phyloP scores from a whole-genome alignment of 2,797 vertebrate species.

The Melanotaenia parkinsoni region DNA sequence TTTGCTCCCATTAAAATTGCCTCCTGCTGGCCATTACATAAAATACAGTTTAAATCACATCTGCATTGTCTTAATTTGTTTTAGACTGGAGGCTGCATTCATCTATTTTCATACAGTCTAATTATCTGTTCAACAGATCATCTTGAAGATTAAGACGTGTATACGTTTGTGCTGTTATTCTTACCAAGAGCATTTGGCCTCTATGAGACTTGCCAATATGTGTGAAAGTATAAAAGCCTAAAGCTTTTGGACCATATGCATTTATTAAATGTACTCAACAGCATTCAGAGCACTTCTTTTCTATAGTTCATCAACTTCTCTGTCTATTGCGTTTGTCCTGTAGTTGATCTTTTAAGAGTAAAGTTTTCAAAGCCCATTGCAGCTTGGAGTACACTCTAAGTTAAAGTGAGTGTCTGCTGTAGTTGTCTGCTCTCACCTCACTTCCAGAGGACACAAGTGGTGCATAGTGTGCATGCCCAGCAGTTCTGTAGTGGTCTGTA shows the following conservation, averaged over 20 bases:
- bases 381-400: constrained; percentile 55
- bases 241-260: constrained; percentile 15
- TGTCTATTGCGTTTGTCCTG: constrained; percentile 11
- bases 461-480: constrained; percentile 44
- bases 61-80: not conserved
- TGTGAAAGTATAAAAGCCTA: constrained; percentile 1
- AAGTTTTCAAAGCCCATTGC: constrained; percentile 34
- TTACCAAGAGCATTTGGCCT: constrained; percentile 28
- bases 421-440: constrained; percentile 50
- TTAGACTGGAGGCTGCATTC: not conserved
- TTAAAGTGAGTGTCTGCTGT: constrained; percentile 51
- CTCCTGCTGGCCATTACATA: not conserved
- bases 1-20: not conserved
- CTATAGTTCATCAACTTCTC: constrained; percentile 12
- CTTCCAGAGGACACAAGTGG: constrained; percentile 36
- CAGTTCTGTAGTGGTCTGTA: constrained; percentile 72
- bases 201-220: not conserved
- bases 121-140: not conserved
- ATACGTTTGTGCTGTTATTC: constrained; percentile 24
- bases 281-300: constrained; percentile 32
- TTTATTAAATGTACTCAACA: constrained; percentile 21
- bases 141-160: not conserved
- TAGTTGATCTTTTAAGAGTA: constrained; percentile 26
- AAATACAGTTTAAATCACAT: not conserved
- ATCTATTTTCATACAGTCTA: constrained; percentile 3